Conservation (phyloP, 1,140 invertebrate species). For the Pseudomyrmex gracilis region DNA sequence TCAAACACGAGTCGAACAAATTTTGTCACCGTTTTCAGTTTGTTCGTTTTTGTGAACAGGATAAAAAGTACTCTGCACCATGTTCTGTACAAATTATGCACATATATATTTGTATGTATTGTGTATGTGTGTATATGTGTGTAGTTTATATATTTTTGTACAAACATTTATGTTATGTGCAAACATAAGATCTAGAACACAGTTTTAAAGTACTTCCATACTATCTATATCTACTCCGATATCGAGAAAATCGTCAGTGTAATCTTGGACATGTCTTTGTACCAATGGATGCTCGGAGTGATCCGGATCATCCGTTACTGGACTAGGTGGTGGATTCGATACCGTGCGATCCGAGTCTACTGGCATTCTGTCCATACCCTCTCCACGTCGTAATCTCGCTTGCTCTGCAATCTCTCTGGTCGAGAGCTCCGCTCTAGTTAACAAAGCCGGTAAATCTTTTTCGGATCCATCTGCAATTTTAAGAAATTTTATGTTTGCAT, state of each 20-base stretch:
- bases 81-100: slow-evolving; percentile 51
- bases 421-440: slow-evolving; percentile 86
- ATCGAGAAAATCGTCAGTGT: slow-evolving; percentile 89
- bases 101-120: background rate
- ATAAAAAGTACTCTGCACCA: slow-evolving; percentile 20
- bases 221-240: slow-evolving; percentile 88
- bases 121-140: background rate
- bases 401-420: slow-evolving; percentile 85
- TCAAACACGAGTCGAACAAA: background rate
- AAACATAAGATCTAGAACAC: slow-evolving; percentile 42
- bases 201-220: slow-evolving; percentile 90
- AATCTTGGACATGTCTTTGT: slow-evolving; percentile 86
- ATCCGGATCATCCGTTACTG: slow-evolving; percentile 90
- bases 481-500: slow-evolving; percentile 13
- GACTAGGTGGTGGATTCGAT: slow-evolving; percentile 92
- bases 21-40: slow-evolving; percentile 21
- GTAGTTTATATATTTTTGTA: slow-evolving; percentile 53
- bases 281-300: slow-evolving; percentile 88
- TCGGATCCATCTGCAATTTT: slow-evolving; percentile 81
- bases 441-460: slow-evolving; percentile 87
- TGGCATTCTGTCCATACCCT: slow-evolving; percentile 84
- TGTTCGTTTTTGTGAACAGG: slow-evolving; percentile 42
- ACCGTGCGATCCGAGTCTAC: slow-evolving; percentile 86
- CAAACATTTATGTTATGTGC: slow-evolving; percentile 53
- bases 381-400: slow-evolving; percentile 82